These are phyloP conservation scores for Arctia plantaginis DNA, from an alignment of 2,888 invertebrate genomes.

Conservation along the genomic window DNA sequence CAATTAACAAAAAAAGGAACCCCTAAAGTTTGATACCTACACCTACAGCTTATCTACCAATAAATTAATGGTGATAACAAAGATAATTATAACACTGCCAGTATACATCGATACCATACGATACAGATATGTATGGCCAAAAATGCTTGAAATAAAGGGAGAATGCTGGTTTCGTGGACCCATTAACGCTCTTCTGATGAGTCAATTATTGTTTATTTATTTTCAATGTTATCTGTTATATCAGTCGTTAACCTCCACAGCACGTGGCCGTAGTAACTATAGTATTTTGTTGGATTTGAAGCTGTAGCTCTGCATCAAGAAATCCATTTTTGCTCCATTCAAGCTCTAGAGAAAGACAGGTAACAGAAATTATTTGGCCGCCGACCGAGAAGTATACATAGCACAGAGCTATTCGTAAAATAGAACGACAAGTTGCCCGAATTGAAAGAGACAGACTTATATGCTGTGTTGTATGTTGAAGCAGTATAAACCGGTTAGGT, in stretches of 20 bases:
- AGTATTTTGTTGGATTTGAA: conserved; percentile 85
- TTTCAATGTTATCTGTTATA: conserved; percentile 79
- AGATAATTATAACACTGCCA: conserved; percentile 34
- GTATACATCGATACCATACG: conserved; percentile 10
- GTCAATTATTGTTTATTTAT: conserved; percentile 78
- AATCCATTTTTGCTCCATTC: conserved; percentile 84
- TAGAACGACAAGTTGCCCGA: conserved; percentile 79
- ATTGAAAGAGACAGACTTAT: conserved; percentile 74
- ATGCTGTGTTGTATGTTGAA: conserved; percentile 57
- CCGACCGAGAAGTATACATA: conserved; percentile 87
- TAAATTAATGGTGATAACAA: conserved; percentile 17
- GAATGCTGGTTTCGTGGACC: conserved; percentile 28
- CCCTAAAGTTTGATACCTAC: background rate
- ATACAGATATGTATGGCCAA: background rate
- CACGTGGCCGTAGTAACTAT: conserved; percentile 82
- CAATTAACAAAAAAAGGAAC: background rate
- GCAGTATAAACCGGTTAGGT: conserved; percentile 73
- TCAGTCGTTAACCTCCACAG: conserved; percentile 82
- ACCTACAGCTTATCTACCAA: conserved; percentile 8
- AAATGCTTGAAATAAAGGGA: conserved; percentile 8
- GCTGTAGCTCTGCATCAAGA: conserved; percentile 85
- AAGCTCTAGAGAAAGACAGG: conserved; percentile 86
- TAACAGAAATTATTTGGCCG: conserved; percentile 84
- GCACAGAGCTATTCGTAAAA: conserved; percentile 86
- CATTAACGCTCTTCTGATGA: conserved; percentile 44